phyloP scores from a whole-genome alignment of 2,797 vertebrate genomes.

The Karalla daura region DNA sequence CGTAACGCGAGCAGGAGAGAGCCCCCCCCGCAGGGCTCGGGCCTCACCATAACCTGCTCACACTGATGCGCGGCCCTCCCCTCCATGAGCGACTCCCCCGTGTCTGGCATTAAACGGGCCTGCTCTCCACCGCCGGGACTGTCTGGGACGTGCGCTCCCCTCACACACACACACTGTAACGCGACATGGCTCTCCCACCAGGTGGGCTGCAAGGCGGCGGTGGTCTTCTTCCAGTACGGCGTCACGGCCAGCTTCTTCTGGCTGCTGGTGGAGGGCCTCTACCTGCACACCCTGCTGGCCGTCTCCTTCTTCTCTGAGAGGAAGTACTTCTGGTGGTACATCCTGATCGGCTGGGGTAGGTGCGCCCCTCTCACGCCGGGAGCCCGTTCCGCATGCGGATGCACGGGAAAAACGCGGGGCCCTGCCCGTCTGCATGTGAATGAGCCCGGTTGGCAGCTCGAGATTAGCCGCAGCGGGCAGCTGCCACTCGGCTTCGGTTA shows the following conservation, averaged over 20 bases:
- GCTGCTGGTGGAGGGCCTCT: conserved; percentile 96
- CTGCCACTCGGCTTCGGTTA: conserved; percentile 13
- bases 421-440: conserved; percentile 35
- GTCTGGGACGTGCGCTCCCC: too few species aligned
- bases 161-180: too few species aligned
- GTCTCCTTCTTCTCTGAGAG: conserved; percentile 97
- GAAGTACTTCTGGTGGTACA: conserved; percentile 99
- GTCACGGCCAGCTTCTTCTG: conserved; percentile 97
- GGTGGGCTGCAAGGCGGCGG: conserved; percentile 91
- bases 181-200: conserved; percentile 67
- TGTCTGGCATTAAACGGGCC: too few species aligned
- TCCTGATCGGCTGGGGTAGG: conserved; percentile 97
- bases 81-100: too few species aligned
- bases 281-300: conserved; percentile 93
- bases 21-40: too few species aligned
- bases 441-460: conserved; percentile 22
- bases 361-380: conserved; percentile 1
- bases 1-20: too few species aligned
- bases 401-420: conserved; percentile 6
- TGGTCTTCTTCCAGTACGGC: conserved; percentile 96
- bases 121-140: too few species aligned
- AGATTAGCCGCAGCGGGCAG: conserved; percentile 39
- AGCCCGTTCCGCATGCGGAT: too few species aligned
- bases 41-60: too few species aligned
- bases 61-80: too few species aligned